Percentiles rank a stretch among this genome's conserved stretches.
phyloP scores from a whole-genome alignment of 2,888 invertebrate species.

The Pristionchus exspectatus region DNA sequence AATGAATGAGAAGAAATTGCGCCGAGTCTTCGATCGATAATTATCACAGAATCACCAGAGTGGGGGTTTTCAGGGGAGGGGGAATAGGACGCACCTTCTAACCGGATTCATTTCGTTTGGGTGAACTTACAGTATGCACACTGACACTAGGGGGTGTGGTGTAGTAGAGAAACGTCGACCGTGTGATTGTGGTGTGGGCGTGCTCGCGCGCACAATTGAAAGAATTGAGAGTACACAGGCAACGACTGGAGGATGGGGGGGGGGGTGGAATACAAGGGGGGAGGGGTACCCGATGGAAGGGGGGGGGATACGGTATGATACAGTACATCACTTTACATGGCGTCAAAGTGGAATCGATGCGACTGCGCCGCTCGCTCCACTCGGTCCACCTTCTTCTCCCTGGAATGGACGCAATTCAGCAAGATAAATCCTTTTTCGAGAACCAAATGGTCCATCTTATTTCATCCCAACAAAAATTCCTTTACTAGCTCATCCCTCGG shows the following conservation, averaged over 20 bases:
- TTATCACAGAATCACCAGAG: conserved; percentile 28
- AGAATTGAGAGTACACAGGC: background rate
- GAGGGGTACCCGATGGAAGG: conserved; percentile 6
- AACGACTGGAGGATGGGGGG: background rate
- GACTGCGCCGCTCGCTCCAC: conserved; percentile 76
- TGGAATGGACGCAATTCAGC: background rate
- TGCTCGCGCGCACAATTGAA: background rate
- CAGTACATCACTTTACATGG: conserved; percentile 71
- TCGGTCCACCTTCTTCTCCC: conserved; percentile 66
- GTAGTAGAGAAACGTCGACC: background rate
- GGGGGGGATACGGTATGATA: background rate
- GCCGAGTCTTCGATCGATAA: conserved; percentile 18
- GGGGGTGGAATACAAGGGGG: background rate
- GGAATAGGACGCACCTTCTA: conserved; percentile 1
- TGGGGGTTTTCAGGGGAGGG: background rate
- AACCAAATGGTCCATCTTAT: too few species aligned
- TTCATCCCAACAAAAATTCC: conserved; percentile 57
- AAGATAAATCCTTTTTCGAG: background rate
- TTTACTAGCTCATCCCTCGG: conserved; percentile 60
- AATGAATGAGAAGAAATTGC: conserved; percentile 20
- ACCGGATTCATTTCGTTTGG: background rate
- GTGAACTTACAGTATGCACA: conserved; percentile 14
- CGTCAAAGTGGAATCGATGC: conserved; percentile 79
- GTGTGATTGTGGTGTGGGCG: background rate
- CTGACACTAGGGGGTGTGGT: background rate